phyloP scores from a whole-genome alignment of 2,113 vertebrate species.

The Pterophyllum scalare region DNA sequence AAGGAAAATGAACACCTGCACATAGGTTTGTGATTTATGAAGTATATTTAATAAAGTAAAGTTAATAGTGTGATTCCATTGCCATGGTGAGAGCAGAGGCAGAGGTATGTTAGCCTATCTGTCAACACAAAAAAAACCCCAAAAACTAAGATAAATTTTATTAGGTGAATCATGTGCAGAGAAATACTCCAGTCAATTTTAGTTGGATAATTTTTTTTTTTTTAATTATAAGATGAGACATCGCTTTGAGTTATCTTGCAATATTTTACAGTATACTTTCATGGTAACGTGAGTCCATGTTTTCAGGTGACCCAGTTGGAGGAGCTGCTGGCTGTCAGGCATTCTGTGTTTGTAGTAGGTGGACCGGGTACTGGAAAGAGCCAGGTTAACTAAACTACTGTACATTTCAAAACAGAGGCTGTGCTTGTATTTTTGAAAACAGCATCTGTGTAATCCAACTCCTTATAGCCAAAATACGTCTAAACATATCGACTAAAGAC shows the following conservation, averaged over 20 bases:
- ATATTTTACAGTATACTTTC: background rate
- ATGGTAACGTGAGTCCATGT: background rate
- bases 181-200: background rate
- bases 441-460: background rate
- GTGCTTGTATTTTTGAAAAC: background rate
- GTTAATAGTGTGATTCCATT: background rate
- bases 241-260: background rate
- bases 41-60: background rate
- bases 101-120: no score
- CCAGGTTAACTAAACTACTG: conserved; percentile 65
- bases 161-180: no score
- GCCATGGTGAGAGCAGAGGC: no score
- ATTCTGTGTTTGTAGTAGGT: conserved; percentile 83
- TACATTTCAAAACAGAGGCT: background rate
- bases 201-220: background rate
- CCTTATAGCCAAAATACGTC: background rate
- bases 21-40: background rate
- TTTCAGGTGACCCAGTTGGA: conserved; percentile 81
- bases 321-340: conserved; percentile 79
- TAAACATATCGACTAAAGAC: background rate
- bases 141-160: no score
- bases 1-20: background rate
- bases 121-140: no score
- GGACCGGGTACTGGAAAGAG: conserved; percentile 83
- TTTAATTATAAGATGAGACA: background rate